Evolutionary conservation across 30 jellyfish, hydroid and myxozoan species (phyloP), one percentile per base, ranked within the genome.

Genomic region (Nemopilema nomurai): DNA sequence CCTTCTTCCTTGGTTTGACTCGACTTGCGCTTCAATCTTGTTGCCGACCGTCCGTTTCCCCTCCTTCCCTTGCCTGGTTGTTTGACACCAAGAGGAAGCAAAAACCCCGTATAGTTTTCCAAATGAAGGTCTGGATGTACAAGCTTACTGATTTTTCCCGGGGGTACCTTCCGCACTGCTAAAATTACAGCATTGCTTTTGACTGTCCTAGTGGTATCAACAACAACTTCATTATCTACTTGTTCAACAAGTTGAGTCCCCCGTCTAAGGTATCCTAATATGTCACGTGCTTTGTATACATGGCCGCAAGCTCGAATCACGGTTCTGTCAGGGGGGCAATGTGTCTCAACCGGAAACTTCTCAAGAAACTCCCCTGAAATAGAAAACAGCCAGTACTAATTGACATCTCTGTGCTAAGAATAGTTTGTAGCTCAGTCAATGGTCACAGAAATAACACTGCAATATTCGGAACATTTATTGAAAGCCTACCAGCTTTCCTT

Each of bases 111-210:
- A 74, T 94, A 94, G 62, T 87, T 94, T 67, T 94, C 99, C 64
- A 94, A 73, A 80, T 94, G 99, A 22, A 94, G 80, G 4, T 82
- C 97, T 13, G 96, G 96, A 69, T 94, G 99, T 8, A 94, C 92
- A 24, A 94, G 92, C 71, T 94, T 94, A 84, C 99, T 94, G 29
- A 94, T 94, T 67, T 89, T 89, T 18, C 97, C 97, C 4, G 99
- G 99, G 64, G 99, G 99, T 9, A 94, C 92, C 66, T 94, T 94
- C 19, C 99, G 92, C 41, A 94, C 99, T 8, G 97, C 97, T 1
- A 97, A 85, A 26, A 89, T 86, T 0, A 76, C 82, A 0, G 96
- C 69, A 87, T 84, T 74, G 23, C 69, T 67, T 77, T 85, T 89
- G 51, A 94, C 85, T 1, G 99, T 94, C 20, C 97, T 86, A 22